Evolutionary conservation across 2,888 invertebrate species (phyloP), one percentile per base, ranked within the genome.

Genomic region (Hyposoter dolosus): DNA sequence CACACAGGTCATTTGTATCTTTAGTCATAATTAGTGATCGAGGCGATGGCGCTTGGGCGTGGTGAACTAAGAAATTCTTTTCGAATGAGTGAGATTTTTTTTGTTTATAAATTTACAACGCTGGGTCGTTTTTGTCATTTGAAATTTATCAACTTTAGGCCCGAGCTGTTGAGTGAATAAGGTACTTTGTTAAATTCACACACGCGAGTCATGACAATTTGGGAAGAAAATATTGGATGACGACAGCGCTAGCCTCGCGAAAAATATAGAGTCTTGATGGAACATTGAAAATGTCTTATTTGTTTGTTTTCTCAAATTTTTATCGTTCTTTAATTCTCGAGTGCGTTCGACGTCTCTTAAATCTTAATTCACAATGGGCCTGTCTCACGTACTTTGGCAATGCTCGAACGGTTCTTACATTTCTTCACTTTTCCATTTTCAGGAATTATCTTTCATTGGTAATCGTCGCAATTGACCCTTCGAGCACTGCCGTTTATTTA

Each of bases 301-400:
- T n/a, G 1, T 3, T 56, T 9, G n/a, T 43, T 74, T n/a, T 45
- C 7, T 40, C 19, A 10, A 56, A 23, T n/a, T 23, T 15, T 66
- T 45, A 28, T 17, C 23, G 28, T 19, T 50, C 43, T 12, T 72
- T 47, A 72, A 81, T 84, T 77, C 76, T 66, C 85, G 78, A 82
- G 85, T 82, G 85, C 82, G 85, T 75, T 82, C 74, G 74, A 78
- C 78, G 68, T 82, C 32, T 80, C 53, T 77, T 77, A 72, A 77
- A 77, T 77, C 17, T 69, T 75, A 75, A 80, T 63, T 80, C 63
- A 65, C 66, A 47, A 23, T 23, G 63, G 47, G 35, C 56, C 71
- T 28, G 71, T 69, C 47, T 45, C 35, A 47, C 28, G 72, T 69
- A 56, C 45, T 60, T 69, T 72, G 23, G 35, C 60, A 23, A 35